Evolutionary conservation across 2,797 vertebrate genomes (phyloP), one percentile per base, ranked within the genome.

Genomic region (Zonotrichia albicollis): DNA sequence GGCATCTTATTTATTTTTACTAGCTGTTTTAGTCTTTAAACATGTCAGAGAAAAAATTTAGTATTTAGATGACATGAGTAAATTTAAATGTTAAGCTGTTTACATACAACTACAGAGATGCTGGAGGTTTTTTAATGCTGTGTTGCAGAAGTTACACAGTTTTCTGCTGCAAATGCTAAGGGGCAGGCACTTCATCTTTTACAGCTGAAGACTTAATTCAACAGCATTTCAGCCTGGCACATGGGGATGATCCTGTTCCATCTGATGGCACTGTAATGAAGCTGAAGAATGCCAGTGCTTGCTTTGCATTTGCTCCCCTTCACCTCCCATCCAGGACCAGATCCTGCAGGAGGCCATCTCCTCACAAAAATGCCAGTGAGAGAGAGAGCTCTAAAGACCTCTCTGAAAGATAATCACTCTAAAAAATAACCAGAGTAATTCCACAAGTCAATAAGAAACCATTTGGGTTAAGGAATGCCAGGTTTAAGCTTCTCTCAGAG

Each of bases 221-320:
- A 76, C 32, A 84, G 65, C 75, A 64, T 73, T 57, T 84, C 20
- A 6, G 17, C 61, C 1, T 77, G 90, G 81, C 53, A 93, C 9
- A 6, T 10, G 16, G 54, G 70, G 43, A 78, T 67, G 42, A 79
- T 27, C 40, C 67, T 67, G 64, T 71, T 94, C 73, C 85, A 72
- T 77, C 84, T 91, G 86, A 93, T 19, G 23, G 78, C 81, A 72
- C 76, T 43, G 67, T 80, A 95, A 89, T 8, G 58, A 90, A 94
- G 65, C 77, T 87, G 84, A 82, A 74, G 54, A 89, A 66, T 6
- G 53, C 27, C 84, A 58, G 43, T 13, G 42, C 53, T 87, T 82
- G 45, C 61, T 87, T 68, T 89, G 81, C 71, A 68, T 89, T 92
- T 81, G 61, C 68, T 60, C n/a, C 43, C 75, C 75, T 89, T 90